Conservation (phyloP, 2,888 invertebrate genomes). For the Anodontia alba region DNA sequence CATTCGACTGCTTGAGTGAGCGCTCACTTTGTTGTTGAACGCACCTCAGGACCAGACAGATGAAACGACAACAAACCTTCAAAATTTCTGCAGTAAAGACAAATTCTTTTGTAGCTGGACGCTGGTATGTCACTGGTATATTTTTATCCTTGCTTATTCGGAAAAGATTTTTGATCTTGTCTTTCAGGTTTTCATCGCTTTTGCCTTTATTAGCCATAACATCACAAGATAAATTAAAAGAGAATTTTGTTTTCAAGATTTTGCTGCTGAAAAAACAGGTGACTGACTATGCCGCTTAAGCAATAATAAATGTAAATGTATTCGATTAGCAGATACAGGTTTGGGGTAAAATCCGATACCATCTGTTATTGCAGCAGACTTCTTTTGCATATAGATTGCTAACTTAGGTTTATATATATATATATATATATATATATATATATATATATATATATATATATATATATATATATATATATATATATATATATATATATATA, state of each 20-base stretch:
- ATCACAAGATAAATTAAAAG: neutral
- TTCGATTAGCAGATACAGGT: neutral
- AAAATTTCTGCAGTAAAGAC: constrained; percentile 90
- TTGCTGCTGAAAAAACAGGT: neutral
- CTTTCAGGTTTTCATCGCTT: constrained; percentile 68
- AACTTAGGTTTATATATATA: too few relatives aligned
- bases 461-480: too few relatives aligned
- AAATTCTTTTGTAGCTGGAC: constrained; percentile 87
- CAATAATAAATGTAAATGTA: neutral
- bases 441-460: too few relatives aligned
- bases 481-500: too few relatives aligned
- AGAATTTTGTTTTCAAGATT: too few relatives aligned
- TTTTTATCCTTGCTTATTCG: constrained; percentile 63
- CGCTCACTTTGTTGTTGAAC: too few relatives aligned
- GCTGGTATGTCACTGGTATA: constrained; percentile 57
- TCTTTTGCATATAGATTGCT: too few relatives aligned
- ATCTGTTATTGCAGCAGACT: too few relatives aligned
- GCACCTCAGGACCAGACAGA: too few relatives aligned
- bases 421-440: too few relatives aligned
- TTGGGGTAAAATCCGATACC: too few relatives aligned
- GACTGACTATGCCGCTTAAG: neutral
- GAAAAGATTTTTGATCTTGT: constrained; percentile 74
- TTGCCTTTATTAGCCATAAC: constrained; percentile 29
- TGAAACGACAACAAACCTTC: constrained; percentile 84
- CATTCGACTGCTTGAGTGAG: too few relatives aligned